Percentiles rank a stretch among this genome's conserved stretches.
Conservation (phyloP, 2,797 vertebrate genomes). For the Glossophaga mutica region DNA sequence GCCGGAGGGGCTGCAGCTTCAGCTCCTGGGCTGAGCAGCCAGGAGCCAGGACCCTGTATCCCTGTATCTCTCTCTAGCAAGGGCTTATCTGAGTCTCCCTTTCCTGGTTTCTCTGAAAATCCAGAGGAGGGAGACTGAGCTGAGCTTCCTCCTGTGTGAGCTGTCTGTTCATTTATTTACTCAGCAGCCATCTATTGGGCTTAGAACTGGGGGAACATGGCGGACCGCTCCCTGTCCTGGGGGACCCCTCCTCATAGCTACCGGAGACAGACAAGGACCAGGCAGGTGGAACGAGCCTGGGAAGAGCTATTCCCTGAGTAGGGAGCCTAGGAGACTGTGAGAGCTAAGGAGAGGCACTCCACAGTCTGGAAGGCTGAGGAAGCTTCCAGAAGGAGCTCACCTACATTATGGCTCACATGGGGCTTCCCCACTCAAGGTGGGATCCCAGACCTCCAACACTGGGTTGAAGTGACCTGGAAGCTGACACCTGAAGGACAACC, state of each 20-base stretch:
- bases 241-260: neutral
- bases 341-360: neutral
- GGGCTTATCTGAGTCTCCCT: neutral
- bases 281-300: neutral
- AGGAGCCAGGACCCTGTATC: neutral
- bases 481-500: neutral
- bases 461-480: neutral
- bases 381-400: neutral
- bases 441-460: neutral
- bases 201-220: neutral
- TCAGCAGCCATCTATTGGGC: neutral
- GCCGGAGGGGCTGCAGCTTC: neutral
- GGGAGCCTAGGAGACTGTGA: fast-evolving
- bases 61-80: neutral
- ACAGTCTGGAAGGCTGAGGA: neutral
- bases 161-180: neutral
- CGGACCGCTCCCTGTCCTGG: too few species aligned
- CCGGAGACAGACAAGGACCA: neutral
- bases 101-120: neutral
- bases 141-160: fast-evolving
- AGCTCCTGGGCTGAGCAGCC: neutral
- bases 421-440: neutral
- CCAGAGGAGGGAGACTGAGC: neutral
- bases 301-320: neutral
- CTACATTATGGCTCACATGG: neutral